Conservation (phyloP, 2,888 invertebrate genomes). For the Synergus umbraculus region DNA sequence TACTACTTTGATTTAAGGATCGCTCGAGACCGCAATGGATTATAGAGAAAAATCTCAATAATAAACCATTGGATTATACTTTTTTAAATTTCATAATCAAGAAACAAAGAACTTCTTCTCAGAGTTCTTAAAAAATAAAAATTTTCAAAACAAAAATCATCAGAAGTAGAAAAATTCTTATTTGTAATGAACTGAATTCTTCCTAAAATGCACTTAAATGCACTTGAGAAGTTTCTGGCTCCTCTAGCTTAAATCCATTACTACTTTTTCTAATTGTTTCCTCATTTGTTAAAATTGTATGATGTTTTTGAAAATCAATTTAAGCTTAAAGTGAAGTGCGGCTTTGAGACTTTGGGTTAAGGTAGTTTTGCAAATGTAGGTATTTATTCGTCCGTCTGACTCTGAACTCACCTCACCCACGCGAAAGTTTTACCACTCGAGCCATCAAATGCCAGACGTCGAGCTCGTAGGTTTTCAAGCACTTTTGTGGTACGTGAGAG, state of each 20-base stretch:
- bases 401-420: neutral
- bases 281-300: no score
- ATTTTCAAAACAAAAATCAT: no score
- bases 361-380: neutral
- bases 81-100: neutral
- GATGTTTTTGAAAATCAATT: no score
- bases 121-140: no score
- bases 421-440: conserved; percentile 27
- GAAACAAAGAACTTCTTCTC: neutral
- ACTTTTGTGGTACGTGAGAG: conserved; percentile 11
- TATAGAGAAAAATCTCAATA: neutral
- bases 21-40: neutral
- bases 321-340: neutral
- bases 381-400: conserved; percentile 6
- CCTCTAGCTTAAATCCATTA: no score
- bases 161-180: no score
- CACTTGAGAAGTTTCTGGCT: no score
- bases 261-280: no score
- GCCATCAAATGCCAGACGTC: conserved; percentile 33
- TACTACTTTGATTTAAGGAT: conserved; percentile 34
- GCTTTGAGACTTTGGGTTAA: neutral
- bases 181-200: no score
- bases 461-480: neutral
- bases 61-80: neutral
- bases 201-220: no score